These are phyloP conservation scores for Macrotrachela quadricornifera DNA, from an alignment of 1,140 invertebrate genomes.

Conservation along the genomic window DNA sequence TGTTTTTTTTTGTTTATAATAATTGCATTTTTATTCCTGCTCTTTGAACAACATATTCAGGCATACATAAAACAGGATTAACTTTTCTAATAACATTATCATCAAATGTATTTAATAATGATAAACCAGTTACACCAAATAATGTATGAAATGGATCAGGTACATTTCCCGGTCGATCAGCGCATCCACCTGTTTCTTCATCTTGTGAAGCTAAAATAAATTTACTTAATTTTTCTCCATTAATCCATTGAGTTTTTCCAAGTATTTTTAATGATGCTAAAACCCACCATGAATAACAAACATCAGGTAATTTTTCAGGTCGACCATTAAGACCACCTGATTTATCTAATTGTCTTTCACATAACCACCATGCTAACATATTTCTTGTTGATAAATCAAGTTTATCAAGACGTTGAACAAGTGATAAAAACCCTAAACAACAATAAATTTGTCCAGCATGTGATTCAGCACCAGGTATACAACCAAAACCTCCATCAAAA, in stretches of 20 bases:
- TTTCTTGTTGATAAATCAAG: constrained; percentile 48
- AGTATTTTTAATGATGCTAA: constrained; percentile 77
- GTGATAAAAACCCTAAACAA: constrained; percentile 70
- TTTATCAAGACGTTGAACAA: constrained; percentile 48
- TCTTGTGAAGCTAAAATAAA: constrained; percentile 48
- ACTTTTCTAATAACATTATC: constrained; percentile 42
- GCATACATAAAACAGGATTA: constrained; percentile 92
- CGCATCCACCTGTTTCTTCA: constrained; percentile 58
- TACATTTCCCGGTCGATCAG: constrained; percentile 87
- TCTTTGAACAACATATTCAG: constrained; percentile 54
- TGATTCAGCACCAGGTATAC: constrained; percentile 78
- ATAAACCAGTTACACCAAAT: constrained; percentile 79
- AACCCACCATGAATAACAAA: constrained; percentile 62
- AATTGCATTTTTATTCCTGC: constrained; percentile 45
- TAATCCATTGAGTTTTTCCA: constrained; percentile 80
- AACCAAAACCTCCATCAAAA: constrained; percentile 96
- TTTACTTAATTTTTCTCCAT: constrained; percentile 52
- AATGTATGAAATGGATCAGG: constrained; percentile 92
- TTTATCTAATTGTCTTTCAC: constrained; percentile 65
- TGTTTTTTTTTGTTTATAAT: too few relatives aligned
- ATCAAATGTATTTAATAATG: constrained; percentile 39
- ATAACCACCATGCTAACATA: constrained; percentile 84
- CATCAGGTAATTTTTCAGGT: constrained; percentile 42
- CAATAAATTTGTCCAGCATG: constrained; percentile 90
- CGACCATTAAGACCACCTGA: constrained; percentile 85